phyloP scores from a whole-genome alignment of 2,113 vertebrate species.

The Antigone vipio region DNA sequence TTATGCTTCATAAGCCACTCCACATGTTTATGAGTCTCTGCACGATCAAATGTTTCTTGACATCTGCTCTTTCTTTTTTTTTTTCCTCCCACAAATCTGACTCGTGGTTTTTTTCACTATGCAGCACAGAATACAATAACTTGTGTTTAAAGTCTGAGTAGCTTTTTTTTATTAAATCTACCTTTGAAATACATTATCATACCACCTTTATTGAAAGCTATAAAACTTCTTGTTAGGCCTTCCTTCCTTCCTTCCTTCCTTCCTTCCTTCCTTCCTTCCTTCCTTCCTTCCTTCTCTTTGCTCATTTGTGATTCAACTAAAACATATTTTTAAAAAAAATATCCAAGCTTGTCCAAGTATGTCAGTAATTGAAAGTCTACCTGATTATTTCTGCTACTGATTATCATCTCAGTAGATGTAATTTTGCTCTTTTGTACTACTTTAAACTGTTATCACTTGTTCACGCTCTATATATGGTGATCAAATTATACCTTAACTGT shows the following conservation, averaged over 20 bases:
- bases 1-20: neutral
- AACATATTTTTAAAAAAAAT: neutral
- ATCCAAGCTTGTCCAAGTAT: neutral
- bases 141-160: neutral
- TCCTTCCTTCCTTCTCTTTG: neutral
- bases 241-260: too few species aligned
- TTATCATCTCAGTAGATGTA: neutral
- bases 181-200: neutral
- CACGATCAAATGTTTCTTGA: constrained; percentile 2
- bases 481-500: neutral
- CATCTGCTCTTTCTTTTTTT: neutral
- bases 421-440: neutral
- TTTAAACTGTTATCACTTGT: neutral
- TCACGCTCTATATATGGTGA: neutral
- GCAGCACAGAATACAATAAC: neutral
- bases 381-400: neutral
- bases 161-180: neutral
- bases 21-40: constrained; percentile 13
- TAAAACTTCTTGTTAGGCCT: neutral
- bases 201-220: neutral
- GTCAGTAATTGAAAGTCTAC: neutral
- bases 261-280: too few species aligned
- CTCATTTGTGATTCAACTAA: neutral
- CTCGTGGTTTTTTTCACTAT: neutral
- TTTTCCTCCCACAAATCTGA: neutral